Evolutionary conservation across 2,888 invertebrate genomes (phyloP).

Genomic region (Eristalis tenax): DNA sequence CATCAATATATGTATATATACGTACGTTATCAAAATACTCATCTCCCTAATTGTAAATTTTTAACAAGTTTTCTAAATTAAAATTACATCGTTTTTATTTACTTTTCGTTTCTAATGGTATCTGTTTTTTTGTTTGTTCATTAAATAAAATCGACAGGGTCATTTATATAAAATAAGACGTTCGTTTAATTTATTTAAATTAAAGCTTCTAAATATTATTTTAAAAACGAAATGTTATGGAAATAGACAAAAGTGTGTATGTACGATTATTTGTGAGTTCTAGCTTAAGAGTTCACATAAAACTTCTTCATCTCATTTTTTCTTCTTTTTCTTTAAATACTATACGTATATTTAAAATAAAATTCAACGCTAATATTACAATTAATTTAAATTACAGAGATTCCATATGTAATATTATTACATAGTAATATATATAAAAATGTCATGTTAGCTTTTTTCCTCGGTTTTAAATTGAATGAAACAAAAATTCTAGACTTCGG

Average conservation of each 20-base stretch:
- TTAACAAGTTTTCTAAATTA: slow-evolving; percentile 67
- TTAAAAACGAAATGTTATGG: slow-evolving; percentile 39
- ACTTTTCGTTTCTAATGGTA: not conserved
- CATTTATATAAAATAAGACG: slow-evolving; percentile 53
- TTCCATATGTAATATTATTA: slow-evolving; percentile 69
- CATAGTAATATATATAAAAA: slow-evolving; percentile 68
- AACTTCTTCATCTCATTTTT: slow-evolving; percentile 13
- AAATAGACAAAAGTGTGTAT: slow-evolving; percentile 63
- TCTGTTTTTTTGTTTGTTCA: not conserved
- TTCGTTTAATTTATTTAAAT: slow-evolving; percentile 67
- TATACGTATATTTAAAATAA: slow-evolving; percentile 53
- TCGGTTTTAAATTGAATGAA: slow-evolving; percentile 15
- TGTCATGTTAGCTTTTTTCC: slow-evolving; percentile 56
- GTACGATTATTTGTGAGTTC: slow-evolving; percentile 43
- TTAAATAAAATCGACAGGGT: slow-evolving; percentile 60
- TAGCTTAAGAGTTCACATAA: slow-evolving; percentile 44
- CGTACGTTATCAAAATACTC: slow-evolving; percentile 12
- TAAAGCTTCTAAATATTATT: slow-evolving; percentile 68
- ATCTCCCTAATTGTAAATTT: slow-evolving; percentile 38
- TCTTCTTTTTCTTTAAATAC: slow-evolving; percentile 44
- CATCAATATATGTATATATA: slow-evolving; percentile 45
- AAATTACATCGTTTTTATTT: slow-evolving; percentile 54
- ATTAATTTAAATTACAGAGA: slow-evolving; percentile 71
- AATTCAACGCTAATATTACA: slow-evolving; percentile 70
- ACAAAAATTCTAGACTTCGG: not conserved